These are phyloP conservation scores for Lepus europaeus DNA, from an alignment of 2,113 vertebrate species.

Conservation along the genomic window DNA sequence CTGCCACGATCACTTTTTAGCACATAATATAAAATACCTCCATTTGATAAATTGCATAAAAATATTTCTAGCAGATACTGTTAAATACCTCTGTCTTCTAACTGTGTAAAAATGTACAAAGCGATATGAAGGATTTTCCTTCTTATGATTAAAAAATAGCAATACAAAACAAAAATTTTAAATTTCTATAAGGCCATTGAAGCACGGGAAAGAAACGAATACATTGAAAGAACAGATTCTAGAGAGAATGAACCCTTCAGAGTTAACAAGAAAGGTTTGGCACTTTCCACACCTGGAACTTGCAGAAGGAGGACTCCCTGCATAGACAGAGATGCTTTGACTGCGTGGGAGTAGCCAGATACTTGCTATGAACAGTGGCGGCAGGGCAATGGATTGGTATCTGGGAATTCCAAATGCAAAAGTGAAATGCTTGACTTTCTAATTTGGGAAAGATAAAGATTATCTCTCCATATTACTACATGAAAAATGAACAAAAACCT, in stretches of 20 bases:
- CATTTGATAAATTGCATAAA: neutral
- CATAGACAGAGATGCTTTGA: neutral
- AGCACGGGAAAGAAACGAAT: neutral
- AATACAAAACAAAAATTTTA: neutral
- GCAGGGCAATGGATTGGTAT: neutral
- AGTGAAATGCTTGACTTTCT: neutral
- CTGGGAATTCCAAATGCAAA: neutral
- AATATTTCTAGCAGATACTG: neutral
- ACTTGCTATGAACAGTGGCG: neutral
- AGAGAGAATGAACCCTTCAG: neutral
- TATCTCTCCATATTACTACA: neutral
- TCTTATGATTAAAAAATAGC: neutral
- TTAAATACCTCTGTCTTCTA: neutral
- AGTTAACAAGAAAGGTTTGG: rapidly evolving
- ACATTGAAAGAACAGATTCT: neutral
- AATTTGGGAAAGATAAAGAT: neutral
- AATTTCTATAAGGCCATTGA: neutral
- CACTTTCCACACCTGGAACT: neutral
- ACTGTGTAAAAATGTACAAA: neutral
- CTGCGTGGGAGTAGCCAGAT: neutral
- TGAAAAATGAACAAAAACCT: neutral
- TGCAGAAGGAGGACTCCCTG: neutral
- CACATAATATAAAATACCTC: neutral
- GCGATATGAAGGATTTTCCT: neutral
- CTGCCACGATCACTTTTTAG: neutral